phyloP scores from a whole-genome alignment of 2,113 vertebrate genomes.

The Sorex fumeus region DNA sequence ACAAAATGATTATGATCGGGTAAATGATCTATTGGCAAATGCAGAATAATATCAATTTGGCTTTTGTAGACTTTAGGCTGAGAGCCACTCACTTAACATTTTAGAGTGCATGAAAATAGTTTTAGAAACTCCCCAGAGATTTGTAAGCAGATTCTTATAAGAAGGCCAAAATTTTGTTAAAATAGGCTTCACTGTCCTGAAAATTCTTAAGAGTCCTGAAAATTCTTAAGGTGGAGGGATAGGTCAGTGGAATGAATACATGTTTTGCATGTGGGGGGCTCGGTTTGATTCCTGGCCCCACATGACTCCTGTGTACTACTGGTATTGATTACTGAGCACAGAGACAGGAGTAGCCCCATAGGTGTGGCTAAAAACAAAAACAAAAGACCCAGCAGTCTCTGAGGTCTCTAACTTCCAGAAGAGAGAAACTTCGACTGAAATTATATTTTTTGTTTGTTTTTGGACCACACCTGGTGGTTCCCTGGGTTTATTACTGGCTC shows the following conservation, averaged over 20 bases:
- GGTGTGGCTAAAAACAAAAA: not conserved
- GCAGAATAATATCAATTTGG: not conserved
- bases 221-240: too few relatives aligned
- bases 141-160: conserved; percentile 19
- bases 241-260: too few relatives aligned
- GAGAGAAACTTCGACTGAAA: not conserved
- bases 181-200: not conserved
- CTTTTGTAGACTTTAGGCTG: conserved; percentile 13
- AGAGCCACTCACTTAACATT: not conserved
- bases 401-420: conserved; percentile 22
- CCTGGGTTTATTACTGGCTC: too few relatives aligned
- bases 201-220: not conserved
- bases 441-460: not conserved
- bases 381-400: not conserved
- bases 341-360: too few relatives aligned
- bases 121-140: not conserved
- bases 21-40: not conserved
- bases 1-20: conserved; percentile 6
- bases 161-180: not conserved
- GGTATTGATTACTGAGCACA: too few relatives aligned
- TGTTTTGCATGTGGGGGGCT: too few relatives aligned
- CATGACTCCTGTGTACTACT: too few relatives aligned
- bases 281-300: too few relatives aligned
- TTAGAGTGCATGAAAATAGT: conserved; percentile 1
- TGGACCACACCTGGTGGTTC: too few relatives aligned